phyloP scores from a whole-genome alignment of 2,113 vertebrate genomes.

The Triplophysa rosa region DNA sequence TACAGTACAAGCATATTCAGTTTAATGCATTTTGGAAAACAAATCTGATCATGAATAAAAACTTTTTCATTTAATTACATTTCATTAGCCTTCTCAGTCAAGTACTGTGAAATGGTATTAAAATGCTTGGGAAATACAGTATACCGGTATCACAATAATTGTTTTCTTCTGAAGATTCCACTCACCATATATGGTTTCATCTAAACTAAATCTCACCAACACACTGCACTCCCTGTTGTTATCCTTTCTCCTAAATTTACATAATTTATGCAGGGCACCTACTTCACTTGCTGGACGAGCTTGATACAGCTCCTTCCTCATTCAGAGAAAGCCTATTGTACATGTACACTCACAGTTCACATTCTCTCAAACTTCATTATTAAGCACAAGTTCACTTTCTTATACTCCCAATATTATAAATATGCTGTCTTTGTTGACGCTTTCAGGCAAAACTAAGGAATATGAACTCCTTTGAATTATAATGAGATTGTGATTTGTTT shows the following conservation, averaged over 20 bases:
- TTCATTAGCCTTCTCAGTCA: too few relatives aligned
- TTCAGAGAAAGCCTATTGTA: conserved; percentile 53
- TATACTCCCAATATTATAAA: not conserved
- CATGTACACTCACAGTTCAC: not conserved
- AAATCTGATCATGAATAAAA: too few relatives aligned
- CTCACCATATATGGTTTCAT: not conserved
- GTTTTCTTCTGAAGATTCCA: not conserved
- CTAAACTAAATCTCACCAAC: conserved; percentile 52
- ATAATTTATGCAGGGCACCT: conserved; percentile 66
- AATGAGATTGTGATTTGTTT: not conserved
- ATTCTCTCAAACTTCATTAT: conserved; percentile 14
- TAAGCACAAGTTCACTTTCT: not conserved
- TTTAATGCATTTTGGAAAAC: too few relatives aligned
- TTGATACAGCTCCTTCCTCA: conserved; percentile 63
- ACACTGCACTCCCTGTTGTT: conserved; percentile 57
- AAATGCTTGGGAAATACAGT: not conserved
- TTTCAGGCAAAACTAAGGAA: not conserved
- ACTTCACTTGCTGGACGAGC: conserved; percentile 67
- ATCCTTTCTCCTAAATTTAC: conserved; percentile 69
- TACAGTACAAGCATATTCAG: too few relatives aligned
- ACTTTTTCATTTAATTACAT: too few relatives aligned
- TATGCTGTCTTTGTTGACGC: not conserved
- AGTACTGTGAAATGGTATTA: not conserved
- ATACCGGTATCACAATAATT: not conserved
- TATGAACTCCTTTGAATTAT: not conserved